Base-by-base conservation (phyloP, 1,140 invertebrate species). In the Tetramorium simillimum region DNA sequence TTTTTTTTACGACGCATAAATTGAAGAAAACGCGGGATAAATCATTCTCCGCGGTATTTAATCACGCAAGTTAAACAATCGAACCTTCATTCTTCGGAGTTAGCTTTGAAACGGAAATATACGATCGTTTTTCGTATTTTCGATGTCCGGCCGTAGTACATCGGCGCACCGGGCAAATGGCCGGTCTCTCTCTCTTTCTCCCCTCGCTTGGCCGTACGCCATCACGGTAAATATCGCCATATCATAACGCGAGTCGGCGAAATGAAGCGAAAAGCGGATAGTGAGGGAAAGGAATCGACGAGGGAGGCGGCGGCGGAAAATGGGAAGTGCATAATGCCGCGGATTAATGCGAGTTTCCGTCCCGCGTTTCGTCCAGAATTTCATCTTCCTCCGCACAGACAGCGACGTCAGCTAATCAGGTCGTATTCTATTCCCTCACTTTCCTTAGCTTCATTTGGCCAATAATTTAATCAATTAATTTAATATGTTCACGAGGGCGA, bases 211-310 rank as follows among this genome's bases (percentile, higher is more conserved):
- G 88, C 77, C 58, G 72, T 69, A 73, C 58, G 88, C 89, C 85
- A 89, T 56, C 37, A 21, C 40, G 70, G 24, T 89, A 73, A 86
- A 70, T 86, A 76, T 58, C 18, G 58, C 49, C 62, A 56, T 60
- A 76, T 88, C 81, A 69, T 60, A 88, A 37, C 58, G 43, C 28
- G 70, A 80, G 58, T 75, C 56, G 86, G 88, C 70, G 77, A 89
- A 90, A 90, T 87, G 88, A 90, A 78, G 85, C 77, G 89, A 90
- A 87, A 89, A 87, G 56, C 51, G 87, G 65, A 84, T 89, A 89
- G 88, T 33, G 53, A 62, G 49, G 37, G 24, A 76, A 65, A 69
- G 46, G 58, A 33, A 40, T 1, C n/a, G 21, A 86, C 43, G 62
- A 56, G n/a, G 16, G 46, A 73, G 21, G 63, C 21, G 14, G n/a